These are phyloP conservation scores for Saxidomus purpurata DNA, from an alignment of 1,140 invertebrate genomes.

Conservation along the genomic window DNA sequence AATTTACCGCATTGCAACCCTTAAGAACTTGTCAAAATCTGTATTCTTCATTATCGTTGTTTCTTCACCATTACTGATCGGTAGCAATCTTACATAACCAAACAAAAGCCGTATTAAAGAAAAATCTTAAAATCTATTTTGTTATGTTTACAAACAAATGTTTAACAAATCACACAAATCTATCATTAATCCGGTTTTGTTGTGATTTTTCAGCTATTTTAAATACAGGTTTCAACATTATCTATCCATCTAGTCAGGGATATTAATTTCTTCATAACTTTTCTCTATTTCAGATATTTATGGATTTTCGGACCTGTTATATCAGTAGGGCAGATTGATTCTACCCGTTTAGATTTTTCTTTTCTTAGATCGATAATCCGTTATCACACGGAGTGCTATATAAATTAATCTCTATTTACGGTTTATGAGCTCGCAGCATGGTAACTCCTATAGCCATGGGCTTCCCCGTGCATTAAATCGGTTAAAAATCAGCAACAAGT, in stretches of 20 bases:
- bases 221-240: not conserved
- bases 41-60: too few relatives aligned
- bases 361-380: slow-evolving; percentile 13
- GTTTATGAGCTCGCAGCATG: not conserved
- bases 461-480: not conserved
- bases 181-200: not conserved
- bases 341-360: not conserved
- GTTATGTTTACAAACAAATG: not conserved
- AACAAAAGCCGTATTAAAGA: not conserved
- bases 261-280: slow-evolving; percentile 32
- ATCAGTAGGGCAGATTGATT: slow-evolving; percentile 33
- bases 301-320: not conserved
- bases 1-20: not conserved
- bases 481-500: too few relatives aligned
- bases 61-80: too few relatives aligned
- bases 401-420: not conserved
- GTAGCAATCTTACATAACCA: not conserved
- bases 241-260: not conserved
- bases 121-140: not conserved
- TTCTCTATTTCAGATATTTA: slow-evolving; percentile 6
- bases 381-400: not conserved
- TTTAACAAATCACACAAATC: not conserved
- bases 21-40: not conserved
- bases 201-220: not conserved
- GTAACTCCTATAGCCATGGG: not conserved